A percentile compares a stretch with the other conserved stretches of the same genome.
Evolutionary conservation across 2,113 vertebrate species (phyloP).

Genomic region (zebrafish (Danio rerio)): DNA sequence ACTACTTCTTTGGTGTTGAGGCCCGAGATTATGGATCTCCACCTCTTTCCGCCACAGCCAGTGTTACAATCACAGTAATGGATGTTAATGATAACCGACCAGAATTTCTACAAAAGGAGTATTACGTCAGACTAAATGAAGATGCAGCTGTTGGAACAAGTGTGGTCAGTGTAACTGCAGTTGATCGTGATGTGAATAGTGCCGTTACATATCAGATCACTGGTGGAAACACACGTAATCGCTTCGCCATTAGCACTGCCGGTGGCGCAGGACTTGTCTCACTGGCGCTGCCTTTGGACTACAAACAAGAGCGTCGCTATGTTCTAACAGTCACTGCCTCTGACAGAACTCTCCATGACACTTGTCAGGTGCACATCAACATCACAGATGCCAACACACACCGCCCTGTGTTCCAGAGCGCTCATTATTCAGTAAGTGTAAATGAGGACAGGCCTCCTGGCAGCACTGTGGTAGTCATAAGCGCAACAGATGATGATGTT

Average conservation of each 20-base stretch:
- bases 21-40: slow-evolving; percentile 92
- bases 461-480: slow-evolving; percentile 95
- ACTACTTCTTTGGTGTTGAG: slow-evolving; percentile 95
- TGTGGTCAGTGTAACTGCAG: slow-evolving; percentile 89
- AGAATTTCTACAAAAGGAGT: slow-evolving; percentile 93
- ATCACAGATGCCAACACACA: slow-evolving; percentile 98
- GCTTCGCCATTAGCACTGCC: slow-evolving; percentile 95
- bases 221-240: slow-evolving; percentile 94
- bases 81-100: slow-evolving; percentile 98
- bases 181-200: slow-evolving; percentile 95
- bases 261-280: slow-evolving; percentile 89
- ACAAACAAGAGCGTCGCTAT: slow-evolving; percentile 97
- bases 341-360: slow-evolving; percentile 93
- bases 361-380: slow-evolving; percentile 94
- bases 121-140: slow-evolving; percentile 93
- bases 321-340: slow-evolving; percentile 93
- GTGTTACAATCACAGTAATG: slow-evolving; percentile 94
- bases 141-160: slow-evolving; percentile 93
- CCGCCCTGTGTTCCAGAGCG: slow-evolving; percentile 94
- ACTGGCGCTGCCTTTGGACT: slow-evolving; percentile 92
- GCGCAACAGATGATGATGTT: slow-evolving; percentile 94
- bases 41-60: slow-evolving; percentile 90
- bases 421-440: slow-evolving; percentile 93
- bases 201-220: slow-evolving; percentile 97
- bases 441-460: slow-evolving; percentile 92